Evolutionary conservation across 2,797 vertebrate species (phyloP), one percentile per base, ranked within the genome.

Genomic region (Ceryle rudis): DNA sequence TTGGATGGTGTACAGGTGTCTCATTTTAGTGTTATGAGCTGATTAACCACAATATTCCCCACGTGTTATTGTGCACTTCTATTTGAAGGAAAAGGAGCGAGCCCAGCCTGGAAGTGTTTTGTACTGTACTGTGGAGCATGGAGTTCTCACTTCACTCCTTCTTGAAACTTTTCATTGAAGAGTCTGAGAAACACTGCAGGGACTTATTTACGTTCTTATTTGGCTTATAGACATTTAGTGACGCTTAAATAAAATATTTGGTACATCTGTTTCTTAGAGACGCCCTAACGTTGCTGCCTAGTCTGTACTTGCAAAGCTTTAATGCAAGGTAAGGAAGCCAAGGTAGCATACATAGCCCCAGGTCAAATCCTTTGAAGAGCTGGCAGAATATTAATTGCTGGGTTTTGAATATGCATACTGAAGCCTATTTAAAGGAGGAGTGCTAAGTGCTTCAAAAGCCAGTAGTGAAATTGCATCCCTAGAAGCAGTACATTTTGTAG

Each of bases 371-470:
- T 98, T 97, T 97, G 97, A 98, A 97, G 96, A 97, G 96, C 95
- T 98, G 98, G 97, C 97, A 97, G 92, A 66, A 90, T 97, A 97
- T 96, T 97, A 94, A 96, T 98, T 97, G 92, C 92, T 95, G 84
- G 31, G 60, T 86, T 93, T 97, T 98, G 92, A 97, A 95, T 98
- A 95, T 96, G 95, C 93, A 23, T 95, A 95, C 97, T 90, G 93
- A 87, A 98, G 77, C 91, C 90, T 99, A 99, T 99, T 98, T 98
- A 98, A 97, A 97, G 97, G 97, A 97, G 95, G 89, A 92, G 92
- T 89, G 83, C 19, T 80, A 64, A 54, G 61, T 61, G 74, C 89
- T 93, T 85, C 71, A 65, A 70, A 95, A 94, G 91, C 89, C 95
- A 94, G 94, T 83, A 51, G 80, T 92, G 71, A 42, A 92, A 95